Base-by-base conservation (phyloP, 2,797 vertebrate genomes). In the Rhinichthys osculus region DNA sequence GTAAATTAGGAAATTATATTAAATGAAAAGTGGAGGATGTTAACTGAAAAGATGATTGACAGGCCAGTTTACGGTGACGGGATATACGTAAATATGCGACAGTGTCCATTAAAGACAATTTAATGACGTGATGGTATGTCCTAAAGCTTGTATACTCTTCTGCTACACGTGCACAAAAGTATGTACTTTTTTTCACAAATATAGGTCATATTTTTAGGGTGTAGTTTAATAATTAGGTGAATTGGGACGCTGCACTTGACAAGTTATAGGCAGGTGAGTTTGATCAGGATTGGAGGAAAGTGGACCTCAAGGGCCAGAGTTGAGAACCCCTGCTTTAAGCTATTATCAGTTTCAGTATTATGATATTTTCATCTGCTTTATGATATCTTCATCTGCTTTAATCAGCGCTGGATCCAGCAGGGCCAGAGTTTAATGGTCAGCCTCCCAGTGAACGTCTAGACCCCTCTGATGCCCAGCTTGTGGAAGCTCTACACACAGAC, bases 401-500 rank as follows among this genome's bases (percentile, higher is more conserved):
- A 17, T 85, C 89, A 99, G 98, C 95, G 85, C 94, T 99, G 92
- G 98, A 99, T 90, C 96, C 98, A 66, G 98, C 98, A 0, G 98
- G 98, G 3, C 98, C 98, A 33, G 50, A n/a, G 0, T 99, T 97
- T 89, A 96, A 91, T 16, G 85, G 86, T 30, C 90, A 79, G 2
- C 67, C 92, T 2, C 89, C 90, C 5, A 88, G 95, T 7, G 4
- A 84, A 0, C 95, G 97, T 71, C 92, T 99, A 91, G 96, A 98
- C 92, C 88, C 89, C 2, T 91, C 89, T 0, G 98, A 99, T 40
- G 98, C 98, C 0, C 91, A 95, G 84, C 97, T 99, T 93, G 97
- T 99, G 54, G 98, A 99, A 52, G 96, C 94, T 5, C 91, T 99
- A 30, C 98, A 99, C 93, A 96, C 97, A 42, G 97, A 99, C 85